phyloP scores from a whole-genome alignment of 2,797 vertebrate species.

The Octomys mimax region DNA sequence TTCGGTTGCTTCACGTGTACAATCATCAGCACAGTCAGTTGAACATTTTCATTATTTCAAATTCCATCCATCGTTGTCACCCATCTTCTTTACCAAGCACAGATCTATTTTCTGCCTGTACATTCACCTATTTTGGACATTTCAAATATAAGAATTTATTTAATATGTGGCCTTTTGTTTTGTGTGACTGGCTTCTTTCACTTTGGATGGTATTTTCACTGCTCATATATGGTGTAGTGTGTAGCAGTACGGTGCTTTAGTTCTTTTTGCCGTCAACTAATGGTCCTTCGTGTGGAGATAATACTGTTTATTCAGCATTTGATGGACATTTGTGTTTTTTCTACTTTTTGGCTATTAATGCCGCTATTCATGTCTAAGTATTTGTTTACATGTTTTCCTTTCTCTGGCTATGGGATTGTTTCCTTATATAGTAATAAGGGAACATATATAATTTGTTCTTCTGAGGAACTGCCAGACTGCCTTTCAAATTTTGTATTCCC shows the following conservation, averaged over 20 bases:
- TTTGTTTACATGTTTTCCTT: constrained; percentile 19
- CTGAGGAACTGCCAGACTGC: neutral
- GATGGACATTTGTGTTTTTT: neutral
- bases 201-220: neutral
- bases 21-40: neutral
- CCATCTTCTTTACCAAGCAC: neutral
- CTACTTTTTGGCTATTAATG: neutral
- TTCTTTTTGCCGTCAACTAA: constrained; percentile 28
- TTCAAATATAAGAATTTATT: neutral
- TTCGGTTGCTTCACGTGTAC: neutral
- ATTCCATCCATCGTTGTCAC: neutral
- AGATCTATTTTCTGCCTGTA: neutral
- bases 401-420: neutral
- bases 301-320: neutral
- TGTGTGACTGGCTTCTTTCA: constrained; percentile 8
- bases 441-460: neutral
- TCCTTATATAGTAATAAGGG: neutral
- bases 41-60: neutral
- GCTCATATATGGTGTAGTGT: neutral
- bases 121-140: neutral
- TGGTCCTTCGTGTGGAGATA: neutral
- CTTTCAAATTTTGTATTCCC: neutral
- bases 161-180: neutral
- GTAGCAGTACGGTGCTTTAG: neutral
- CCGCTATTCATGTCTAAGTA: neutral